Evolutionary conservation across 2,797 vertebrate species (phyloP), one percentile per base, ranked within the genome.

Genomic region (Cossypha niveicapilla): DNA sequence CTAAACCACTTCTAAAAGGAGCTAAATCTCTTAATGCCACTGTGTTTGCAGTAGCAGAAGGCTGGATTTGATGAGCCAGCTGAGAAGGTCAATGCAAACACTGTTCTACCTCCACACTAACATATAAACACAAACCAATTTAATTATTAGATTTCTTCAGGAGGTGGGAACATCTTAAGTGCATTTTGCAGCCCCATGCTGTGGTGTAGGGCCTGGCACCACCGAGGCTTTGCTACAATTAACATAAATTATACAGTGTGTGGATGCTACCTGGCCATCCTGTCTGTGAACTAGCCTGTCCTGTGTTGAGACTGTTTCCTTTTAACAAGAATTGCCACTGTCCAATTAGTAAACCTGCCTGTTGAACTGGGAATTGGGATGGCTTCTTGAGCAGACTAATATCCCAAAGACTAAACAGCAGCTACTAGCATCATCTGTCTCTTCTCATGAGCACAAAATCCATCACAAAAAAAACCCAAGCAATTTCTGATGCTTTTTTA

Each of bases 401-500:
- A 88, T 82, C 51, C 32, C n/a, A 35, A 63, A 88, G 70, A 77
- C 58, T 42, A 48, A 96, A 90, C 16, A 88, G 84, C 80, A 88
- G 79, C 74, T 71, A 87, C 70, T 44, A 79, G 41, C 57, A 42
- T 79, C 81, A 91, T 91, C 86, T 91, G 51, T 90, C 80, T 77
- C 45, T 94, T 88, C 73, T 60, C 41, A 35, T 60, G 73, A 92
- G 56, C 32, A 81, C 56, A 82, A 82, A 88, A 95, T 88, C 72
- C 34, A 51, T 93, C 94, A 96, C 50, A 25, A 82, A 93, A 62
- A 70, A 48, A 53, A 76, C 24, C 10, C 28, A 56, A 85, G 75
- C 22, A 73, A 79, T 80, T 71, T 78, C 58, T 94, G 94, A 95
- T 74, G 45, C 27, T 80, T 91, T 96, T 97, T 90, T 34, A 95